Conservation (phyloP, 2,888 invertebrate genomes). For the Scelioninae gen. 2 region DNA sequence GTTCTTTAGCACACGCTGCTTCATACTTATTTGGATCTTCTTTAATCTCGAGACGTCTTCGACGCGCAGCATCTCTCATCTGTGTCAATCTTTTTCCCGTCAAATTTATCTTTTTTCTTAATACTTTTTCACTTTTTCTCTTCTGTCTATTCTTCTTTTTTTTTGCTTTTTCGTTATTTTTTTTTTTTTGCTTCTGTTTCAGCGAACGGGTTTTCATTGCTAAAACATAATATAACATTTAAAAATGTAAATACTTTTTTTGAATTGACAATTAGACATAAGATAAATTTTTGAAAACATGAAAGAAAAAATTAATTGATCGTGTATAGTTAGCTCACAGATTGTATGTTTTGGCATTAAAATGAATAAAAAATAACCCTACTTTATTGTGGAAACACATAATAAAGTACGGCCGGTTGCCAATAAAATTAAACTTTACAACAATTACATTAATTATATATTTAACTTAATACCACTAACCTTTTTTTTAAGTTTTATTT, state of each 20-base stretch:
- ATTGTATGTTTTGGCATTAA: no score
- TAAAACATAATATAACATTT: constrained; percentile 22
- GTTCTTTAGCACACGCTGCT: constrained; percentile 15
- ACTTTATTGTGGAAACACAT: constrained; percentile 2
- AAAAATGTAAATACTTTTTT: constrained; percentile 1
- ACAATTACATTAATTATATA: constrained; percentile 2
- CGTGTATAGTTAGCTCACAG: no score
- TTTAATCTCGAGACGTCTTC: constrained; percentile 14
- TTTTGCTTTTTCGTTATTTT: no score
- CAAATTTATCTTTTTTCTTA: constrained; percentile 21
- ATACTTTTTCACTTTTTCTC: constrained; percentile 14
- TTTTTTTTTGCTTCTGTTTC: constrained; percentile 15
- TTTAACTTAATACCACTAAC: background rate
- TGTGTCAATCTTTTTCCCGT: constrained; percentile 13
- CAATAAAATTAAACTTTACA: background rate
- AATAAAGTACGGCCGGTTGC: background rate
- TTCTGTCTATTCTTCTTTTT: constrained; percentile 13
- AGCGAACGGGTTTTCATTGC: constrained; percentile 11
- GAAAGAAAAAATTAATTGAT: background rate
- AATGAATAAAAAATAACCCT: background rate
- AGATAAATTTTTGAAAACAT: constrained; percentile 1
- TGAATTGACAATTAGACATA: constrained; percentile 3
- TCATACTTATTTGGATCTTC: constrained; percentile 11
- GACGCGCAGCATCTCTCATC: constrained; percentile 15
- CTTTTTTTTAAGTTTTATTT: background rate